These are phyloP conservation scores for Rostratula benghalensis DNA, from an alignment of 2,113 vertebrate species.

Conservation along the genomic window DNA sequence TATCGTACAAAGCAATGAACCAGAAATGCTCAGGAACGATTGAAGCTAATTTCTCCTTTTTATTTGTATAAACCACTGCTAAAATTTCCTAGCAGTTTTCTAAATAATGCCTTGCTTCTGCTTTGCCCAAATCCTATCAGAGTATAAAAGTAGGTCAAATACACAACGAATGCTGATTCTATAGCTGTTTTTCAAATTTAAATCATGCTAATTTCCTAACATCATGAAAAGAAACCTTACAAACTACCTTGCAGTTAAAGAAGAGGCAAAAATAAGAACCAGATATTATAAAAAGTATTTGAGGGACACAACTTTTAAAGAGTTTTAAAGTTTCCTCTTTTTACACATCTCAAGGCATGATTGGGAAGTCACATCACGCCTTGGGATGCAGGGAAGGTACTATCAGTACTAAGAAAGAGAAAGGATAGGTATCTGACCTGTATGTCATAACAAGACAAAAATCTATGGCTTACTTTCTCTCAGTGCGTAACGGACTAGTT, in stretches of 20 bases:
- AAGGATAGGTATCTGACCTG: not conserved
- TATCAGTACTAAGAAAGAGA: not conserved
- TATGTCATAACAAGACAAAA: not conserved
- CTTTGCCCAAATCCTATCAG: not conserved
- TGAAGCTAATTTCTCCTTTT: not conserved
- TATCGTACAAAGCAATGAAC: not conserved
- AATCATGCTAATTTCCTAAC: not conserved
- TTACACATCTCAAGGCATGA: not conserved
- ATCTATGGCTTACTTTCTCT: not conserved
- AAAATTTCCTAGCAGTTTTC: not conserved
- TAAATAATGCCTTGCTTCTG: not conserved
- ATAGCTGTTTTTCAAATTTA: not conserved
- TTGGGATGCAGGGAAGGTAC: not conserved
- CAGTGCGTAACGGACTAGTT: not conserved
- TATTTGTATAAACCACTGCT: not conserved
- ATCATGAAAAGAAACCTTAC: not conserved
- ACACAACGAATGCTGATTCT: not conserved
- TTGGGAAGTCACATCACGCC: not conserved
- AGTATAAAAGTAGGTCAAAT: not conserved
- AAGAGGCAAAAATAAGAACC: not conserved
- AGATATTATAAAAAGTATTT: not conserved
- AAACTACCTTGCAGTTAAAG: not conserved
- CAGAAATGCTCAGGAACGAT: not conserved
- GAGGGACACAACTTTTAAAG: not conserved
- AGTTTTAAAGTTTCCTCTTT: not conserved